These are phyloP conservation scores for Ispidina picta DNA, from an alignment of 2,797 vertebrate genomes.

Conservation along the genomic window DNA sequence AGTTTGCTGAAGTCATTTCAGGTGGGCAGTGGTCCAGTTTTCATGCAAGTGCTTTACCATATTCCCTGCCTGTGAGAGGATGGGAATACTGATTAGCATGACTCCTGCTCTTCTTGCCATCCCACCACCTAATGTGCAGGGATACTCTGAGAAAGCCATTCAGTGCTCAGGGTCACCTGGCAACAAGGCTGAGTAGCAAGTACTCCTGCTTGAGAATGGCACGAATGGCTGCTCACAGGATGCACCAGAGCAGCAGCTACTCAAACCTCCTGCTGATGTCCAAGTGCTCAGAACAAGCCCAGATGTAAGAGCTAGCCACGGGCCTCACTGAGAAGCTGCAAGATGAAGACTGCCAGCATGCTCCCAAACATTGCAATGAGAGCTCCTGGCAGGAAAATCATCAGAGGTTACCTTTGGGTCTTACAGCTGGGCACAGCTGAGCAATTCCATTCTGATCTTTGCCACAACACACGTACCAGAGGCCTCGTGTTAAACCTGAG, in stretches of 20 bases:
- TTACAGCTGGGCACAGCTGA: neutral
- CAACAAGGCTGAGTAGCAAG: neutral
- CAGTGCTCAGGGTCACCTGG: neutral
- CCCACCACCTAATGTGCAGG: neutral
- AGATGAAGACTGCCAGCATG: neutral
- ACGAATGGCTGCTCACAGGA: neutral
- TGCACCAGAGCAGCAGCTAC: neutral
- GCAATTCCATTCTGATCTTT: neutral
- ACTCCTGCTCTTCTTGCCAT: neutral
- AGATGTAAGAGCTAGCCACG: neutral
- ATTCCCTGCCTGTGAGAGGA: neutral
- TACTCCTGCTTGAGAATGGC: neutral
- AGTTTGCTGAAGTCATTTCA: neutral
- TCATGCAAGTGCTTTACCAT: neutral
- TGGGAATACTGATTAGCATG: neutral
- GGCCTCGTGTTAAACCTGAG: neutral
- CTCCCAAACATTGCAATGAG: conserved; percentile 2
- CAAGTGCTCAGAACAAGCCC: neutral
- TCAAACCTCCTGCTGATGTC: neutral
- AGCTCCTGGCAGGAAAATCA: neutral
- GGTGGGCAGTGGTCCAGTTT: neutral
- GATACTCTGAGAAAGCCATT: neutral
- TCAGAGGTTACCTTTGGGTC: neutral
- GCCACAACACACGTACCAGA: neutral
- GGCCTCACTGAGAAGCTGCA: neutral